Evolutionary conservation across 2,113 vertebrate genomes (phyloP).

Genomic region (Clupea harengus): DNA sequence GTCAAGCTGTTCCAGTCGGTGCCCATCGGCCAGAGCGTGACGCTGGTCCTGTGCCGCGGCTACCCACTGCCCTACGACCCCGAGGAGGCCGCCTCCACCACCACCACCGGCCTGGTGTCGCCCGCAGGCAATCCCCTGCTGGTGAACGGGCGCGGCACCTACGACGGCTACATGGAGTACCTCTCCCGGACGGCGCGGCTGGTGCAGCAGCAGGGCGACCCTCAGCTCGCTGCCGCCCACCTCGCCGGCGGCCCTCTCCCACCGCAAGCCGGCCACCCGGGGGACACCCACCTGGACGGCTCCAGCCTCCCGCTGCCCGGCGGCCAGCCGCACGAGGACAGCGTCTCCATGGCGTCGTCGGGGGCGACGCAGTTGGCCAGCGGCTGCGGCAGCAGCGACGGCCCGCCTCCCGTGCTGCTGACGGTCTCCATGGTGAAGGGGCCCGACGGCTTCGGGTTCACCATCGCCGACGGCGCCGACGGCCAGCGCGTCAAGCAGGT

Average conservation of each 20-base stretch:
- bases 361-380: conserved; percentile 81
- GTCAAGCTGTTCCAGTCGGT: conserved; percentile 99
- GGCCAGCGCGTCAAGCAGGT: conserved; percentile 97
- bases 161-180: conserved; percentile 97
- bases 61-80: conserved; percentile 96
- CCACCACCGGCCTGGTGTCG: conserved; percentile 75
- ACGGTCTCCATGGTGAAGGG: conserved; percentile 98
- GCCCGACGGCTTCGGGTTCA: conserved; percentile 95
- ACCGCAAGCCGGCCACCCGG: conserved; percentile 82
- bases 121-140: conserved; percentile 88
- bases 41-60: conserved; percentile 92
- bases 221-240: conserved; percentile 87
- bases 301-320: conserved; percentile 77
- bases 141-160: conserved; percentile 92
- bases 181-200: conserved; percentile 91
- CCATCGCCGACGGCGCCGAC: conserved; percentile 91
- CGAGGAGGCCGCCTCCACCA: conserved; percentile 83
- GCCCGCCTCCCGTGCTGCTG: conserved; percentile 77
- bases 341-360: conserved; percentile 94
- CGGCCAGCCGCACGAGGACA: conserved; percentile 81
- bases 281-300: conserved; percentile 90
- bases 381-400: neutral
- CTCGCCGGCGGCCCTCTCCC: conserved; percentile 78
- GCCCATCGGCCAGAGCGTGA: conserved; percentile 96
- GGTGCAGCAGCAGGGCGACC: conserved; percentile 75